Evolutionary conservation across 2,113 vertebrate species (phyloP).

Genomic region (Perognathus longimembris): DNA sequence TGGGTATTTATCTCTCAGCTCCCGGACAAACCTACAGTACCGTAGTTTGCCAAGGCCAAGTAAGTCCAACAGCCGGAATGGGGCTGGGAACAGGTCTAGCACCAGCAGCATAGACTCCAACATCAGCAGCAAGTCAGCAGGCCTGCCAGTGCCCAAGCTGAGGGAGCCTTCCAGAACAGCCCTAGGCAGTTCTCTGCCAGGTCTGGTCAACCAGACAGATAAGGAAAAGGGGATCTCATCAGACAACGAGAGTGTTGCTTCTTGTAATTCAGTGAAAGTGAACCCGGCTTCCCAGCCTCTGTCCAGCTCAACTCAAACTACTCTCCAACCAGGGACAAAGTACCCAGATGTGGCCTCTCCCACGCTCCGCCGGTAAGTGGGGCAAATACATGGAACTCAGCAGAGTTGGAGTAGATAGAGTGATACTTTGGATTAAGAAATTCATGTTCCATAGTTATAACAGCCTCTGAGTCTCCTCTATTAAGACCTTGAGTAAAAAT

Average conservation of each 20-base stretch:
- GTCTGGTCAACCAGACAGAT: constrained; percentile 96
- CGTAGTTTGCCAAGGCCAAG: constrained; percentile 97
- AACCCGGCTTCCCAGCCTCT: constrained; percentile 88
- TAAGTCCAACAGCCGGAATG: constrained; percentile 92
- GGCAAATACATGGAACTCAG: background rate
- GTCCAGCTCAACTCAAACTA: constrained; percentile 87
- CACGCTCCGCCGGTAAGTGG: constrained; percentile 94
- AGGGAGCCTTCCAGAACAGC: constrained; percentile 89
- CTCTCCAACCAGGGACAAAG: constrained; percentile 92
- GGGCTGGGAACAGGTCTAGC: constrained; percentile 95
- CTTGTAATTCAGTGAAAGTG: constrained; percentile 91
- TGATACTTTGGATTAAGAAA: constrained; percentile 34
- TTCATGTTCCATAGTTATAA: background rate
- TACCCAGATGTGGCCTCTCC: constrained; percentile 96
- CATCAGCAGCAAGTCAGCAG: constrained; percentile 91
- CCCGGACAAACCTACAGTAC: constrained; percentile 97
- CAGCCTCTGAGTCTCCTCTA: background rate
- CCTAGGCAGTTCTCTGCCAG: constrained; percentile 87
- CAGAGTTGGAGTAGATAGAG: constrained; percentile 9
- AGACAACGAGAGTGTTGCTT: constrained; percentile 90
- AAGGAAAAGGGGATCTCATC: constrained; percentile 97
- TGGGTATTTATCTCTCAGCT: constrained; percentile 91
- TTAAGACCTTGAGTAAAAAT: background rate
- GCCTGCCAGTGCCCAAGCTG: constrained; percentile 90
- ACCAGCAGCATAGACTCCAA: constrained; percentile 99